phyloP scores from a whole-genome alignment of 2,888 invertebrate species.

The Hoplodrina blanda region DNA sequence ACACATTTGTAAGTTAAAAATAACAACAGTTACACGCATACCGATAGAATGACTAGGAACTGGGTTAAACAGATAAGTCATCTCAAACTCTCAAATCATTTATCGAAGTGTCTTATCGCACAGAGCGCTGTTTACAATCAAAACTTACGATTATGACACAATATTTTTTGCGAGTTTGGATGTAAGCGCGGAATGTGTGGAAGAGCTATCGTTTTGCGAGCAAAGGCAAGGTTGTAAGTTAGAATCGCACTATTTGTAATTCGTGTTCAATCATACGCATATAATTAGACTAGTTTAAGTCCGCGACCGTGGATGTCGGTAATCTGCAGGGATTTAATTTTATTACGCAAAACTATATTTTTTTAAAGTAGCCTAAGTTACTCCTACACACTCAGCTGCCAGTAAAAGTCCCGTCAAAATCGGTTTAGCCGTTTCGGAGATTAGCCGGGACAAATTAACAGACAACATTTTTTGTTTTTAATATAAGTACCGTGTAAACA shows the following conservation, averaged over 20 bases:
- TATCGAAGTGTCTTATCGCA: conserved; percentile 34
- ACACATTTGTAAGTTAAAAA: conserved; percentile 36
- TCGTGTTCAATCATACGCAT: neutral
- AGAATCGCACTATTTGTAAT: neutral
- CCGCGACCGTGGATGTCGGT: too few relatives aligned
- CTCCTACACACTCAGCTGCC: too few relatives aligned
- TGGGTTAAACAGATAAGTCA: conserved; percentile 46
- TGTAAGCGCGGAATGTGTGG: neutral
- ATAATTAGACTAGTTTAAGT: too few relatives aligned
- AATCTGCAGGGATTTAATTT: too few relatives aligned
- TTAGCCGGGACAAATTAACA: too few relatives aligned
- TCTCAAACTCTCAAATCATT: conserved; percentile 23
- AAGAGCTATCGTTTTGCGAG: neutral
- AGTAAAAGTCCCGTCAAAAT: too few relatives aligned
- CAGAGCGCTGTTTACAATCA: conserved; percentile 28
- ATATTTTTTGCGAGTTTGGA: neutral
- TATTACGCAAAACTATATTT: too few relatives aligned
- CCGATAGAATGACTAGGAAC: conserved; percentile 18
- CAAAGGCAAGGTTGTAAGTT: neutral
- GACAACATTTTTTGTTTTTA: too few relatives aligned
- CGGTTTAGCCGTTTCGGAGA: too few relatives aligned
- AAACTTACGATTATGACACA: conserved; percentile 14
- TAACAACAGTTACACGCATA: conserved; percentile 28
- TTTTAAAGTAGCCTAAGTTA: too few relatives aligned
- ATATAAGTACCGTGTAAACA: too few relatives aligned